Percentiles rank a stretch among this genome's conserved stretches.
Evolutionary conservation across 2,113 vertebrate genomes (phyloP).

Genomic region (Nothocercus julius): DNA sequence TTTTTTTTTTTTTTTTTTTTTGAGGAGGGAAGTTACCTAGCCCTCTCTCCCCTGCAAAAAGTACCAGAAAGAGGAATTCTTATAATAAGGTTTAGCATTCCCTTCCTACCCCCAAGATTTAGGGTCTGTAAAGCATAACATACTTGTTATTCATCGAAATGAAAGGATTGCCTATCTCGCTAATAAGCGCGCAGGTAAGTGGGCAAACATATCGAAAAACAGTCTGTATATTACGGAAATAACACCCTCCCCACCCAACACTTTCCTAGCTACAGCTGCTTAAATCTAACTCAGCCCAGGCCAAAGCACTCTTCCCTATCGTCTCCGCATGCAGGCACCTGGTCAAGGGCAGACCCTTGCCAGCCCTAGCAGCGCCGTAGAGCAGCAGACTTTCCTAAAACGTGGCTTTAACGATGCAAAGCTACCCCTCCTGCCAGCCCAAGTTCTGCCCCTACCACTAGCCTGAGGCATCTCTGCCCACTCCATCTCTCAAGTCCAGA

Average conservation of each 20-base stretch:
- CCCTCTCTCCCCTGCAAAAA: fast-evolving
- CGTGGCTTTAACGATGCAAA: fast-evolving
- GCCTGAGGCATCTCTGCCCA: background rate
- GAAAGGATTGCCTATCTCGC: background rate
- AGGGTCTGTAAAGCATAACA: background rate
- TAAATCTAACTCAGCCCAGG: background rate
- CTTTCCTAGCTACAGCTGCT: background rate
- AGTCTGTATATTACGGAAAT: background rate
- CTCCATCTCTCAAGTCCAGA: background rate
- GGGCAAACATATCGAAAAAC: background rate
- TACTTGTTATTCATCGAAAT: background rate
- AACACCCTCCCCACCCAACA: background rate
- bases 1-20: background rate
- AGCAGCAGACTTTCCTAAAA: background rate
- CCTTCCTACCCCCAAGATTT: fast-evolving
- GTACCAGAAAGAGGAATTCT: background rate
- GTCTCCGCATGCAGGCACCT: background rate
- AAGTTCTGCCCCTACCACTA: background rate
- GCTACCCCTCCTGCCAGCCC: background rate
- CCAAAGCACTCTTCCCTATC: background rate
- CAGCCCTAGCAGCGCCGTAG: too few relatives aligned
- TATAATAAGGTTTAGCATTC: too few relatives aligned
- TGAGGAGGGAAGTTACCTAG: background rate
- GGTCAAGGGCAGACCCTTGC: fast-evolving
- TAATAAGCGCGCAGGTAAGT: background rate